Conservation (phyloP, 2,797 vertebrate genomes). For the Malacoraja senta region DNA sequence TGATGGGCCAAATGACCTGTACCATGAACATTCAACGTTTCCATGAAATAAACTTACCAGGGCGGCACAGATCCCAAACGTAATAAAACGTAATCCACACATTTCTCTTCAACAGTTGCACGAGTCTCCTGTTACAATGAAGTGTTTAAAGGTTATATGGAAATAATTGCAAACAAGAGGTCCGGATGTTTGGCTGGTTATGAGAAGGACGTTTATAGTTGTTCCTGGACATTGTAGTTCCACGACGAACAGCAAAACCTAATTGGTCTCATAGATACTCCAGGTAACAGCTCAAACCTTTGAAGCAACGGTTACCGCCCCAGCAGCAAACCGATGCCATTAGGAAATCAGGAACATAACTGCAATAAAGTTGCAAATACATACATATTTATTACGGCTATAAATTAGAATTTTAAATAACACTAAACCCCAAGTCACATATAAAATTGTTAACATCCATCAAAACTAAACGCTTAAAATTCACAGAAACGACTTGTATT, state of each 20-base stretch:
- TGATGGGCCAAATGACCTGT: too few relatives aligned
- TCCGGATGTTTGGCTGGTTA: neutral
- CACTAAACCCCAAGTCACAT: neutral
- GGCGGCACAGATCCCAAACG: conserved; percentile 48
- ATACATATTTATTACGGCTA: neutral
- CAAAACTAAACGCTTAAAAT: neutral
- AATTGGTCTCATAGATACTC: conserved; percentile 41
- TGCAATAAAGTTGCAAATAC: neutral
- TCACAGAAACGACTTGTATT: neutral
- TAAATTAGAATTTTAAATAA: neutral
- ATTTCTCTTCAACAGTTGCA: conserved; percentile 47
- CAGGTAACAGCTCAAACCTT: neutral
- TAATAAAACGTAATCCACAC: conserved; percentile 46
- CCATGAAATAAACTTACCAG: conserved; percentile 50
- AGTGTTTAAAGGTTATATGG: conserved; percentile 45
- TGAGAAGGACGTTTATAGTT: neutral
- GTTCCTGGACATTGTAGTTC: neutral
- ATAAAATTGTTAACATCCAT: neutral
- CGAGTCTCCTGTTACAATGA: neutral
- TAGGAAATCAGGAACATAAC: neutral
- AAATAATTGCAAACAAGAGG: conserved; percentile 34
- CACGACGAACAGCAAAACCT: neutral
- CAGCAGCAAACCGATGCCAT: neutral
- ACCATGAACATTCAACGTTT: too few relatives aligned
- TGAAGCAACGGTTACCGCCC: neutral